Conservation (phyloP, 2,888 invertebrate genomes). For the Lasioglossum lativentre region DNA sequence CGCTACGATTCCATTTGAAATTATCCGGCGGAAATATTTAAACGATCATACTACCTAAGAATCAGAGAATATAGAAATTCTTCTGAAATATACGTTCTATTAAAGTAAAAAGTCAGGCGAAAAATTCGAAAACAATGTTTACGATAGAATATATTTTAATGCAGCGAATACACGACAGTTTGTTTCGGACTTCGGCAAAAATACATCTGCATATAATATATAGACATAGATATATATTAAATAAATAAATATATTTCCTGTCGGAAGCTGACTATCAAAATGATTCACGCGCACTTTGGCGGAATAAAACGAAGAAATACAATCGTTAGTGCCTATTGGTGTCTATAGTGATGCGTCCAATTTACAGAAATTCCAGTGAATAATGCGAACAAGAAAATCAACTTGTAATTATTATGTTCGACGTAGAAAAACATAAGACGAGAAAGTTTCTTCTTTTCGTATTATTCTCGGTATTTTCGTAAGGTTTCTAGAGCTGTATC, state of each 20-base stretch:
- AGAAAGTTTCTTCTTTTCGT: background rate
- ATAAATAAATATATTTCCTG: slow-evolving; percentile 55
- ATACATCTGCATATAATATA: slow-evolving; percentile 47
- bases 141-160: slow-evolving; percentile 53
- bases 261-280: slow-evolving; percentile 50
- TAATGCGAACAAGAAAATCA: background rate
- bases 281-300: slow-evolving; percentile 47
- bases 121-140: slow-evolving; percentile 37
- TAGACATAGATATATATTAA: slow-evolving; percentile 42
- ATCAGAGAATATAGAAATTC: background rate
- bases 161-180: slow-evolving; percentile 46
- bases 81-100: background rate
- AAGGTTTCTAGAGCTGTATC: background rate
- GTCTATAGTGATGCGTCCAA: slow-evolving; percentile 1
- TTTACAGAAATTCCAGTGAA: slow-evolving; percentile 12
- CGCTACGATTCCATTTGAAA: background rate
- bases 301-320: slow-evolving; percentile 47
- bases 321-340: slow-evolving; percentile 21
- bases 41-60: background rate
- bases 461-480: background rate
- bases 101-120: slow-evolving; percentile 1
- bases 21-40: background rate
- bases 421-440: background rate
- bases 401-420: background rate
- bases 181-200: slow-evolving; percentile 41